A percentile compares a stretch with the other conserved stretches of the same genome.
These are phyloP conservation scores for Cyrtonyx montezumae DNA, from an alignment of 2,113 vertebrate genomes.

Conservation along the genomic window DNA sequence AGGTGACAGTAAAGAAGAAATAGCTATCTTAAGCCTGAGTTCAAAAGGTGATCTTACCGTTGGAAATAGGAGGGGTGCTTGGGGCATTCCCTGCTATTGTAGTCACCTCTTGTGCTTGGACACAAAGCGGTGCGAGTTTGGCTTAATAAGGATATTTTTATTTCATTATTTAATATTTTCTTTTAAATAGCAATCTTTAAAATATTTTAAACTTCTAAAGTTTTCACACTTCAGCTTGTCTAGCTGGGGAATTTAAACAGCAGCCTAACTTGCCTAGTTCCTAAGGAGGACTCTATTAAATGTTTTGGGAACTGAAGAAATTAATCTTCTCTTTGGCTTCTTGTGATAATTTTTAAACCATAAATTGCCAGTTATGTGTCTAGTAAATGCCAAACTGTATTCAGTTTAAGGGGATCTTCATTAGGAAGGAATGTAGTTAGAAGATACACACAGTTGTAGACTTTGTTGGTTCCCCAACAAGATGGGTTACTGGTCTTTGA, in stretches of 20 bases:
- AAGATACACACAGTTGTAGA: slow-evolving; percentile 5
- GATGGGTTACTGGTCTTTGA: background rate
- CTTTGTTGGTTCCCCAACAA: background rate
- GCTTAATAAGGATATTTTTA: background rate
- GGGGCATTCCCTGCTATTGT: background rate
- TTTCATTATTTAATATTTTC: background rate
- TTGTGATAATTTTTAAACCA: background rate
- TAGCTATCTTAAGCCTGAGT: background rate
- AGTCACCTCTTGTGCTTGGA: background rate
- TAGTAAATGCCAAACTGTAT: background rate
- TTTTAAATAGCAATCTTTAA: background rate
- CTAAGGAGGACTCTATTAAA: background rate
- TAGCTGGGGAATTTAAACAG: background rate
- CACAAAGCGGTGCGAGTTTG: background rate
- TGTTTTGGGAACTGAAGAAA: background rate
- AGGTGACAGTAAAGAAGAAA: background rate
- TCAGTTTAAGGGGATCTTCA: background rate
- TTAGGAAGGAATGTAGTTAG: background rate
- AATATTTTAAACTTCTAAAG: background rate
- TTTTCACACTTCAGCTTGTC: background rate
- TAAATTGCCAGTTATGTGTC: background rate
- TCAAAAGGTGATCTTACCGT: background rate
- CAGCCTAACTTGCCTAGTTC: background rate
- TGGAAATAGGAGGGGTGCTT: background rate
- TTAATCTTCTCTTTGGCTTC: background rate